Base-by-base conservation (phyloP, 2,888 invertebrate genomes). In the Parnassius glacialis region DNA sequence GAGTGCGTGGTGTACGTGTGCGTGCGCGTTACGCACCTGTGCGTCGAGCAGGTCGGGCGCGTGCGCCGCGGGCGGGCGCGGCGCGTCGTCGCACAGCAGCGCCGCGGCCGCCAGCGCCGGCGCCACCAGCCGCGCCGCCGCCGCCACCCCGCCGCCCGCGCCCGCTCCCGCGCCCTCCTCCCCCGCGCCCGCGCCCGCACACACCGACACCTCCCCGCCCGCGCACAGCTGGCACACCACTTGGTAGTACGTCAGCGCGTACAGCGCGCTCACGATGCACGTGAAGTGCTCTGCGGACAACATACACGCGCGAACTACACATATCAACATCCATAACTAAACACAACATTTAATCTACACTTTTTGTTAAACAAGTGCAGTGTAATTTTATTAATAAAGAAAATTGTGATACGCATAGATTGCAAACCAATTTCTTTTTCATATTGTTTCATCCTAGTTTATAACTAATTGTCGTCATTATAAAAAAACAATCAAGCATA, bases 171-270 rank as follows among this genome's bases (percentile, higher is more conserved):
- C 64, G 78, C 71, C 1, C 74, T 77, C 10, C 71, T 11, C 10
- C 43, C 2, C 10, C 65, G 57, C 44, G 61, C 66, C 42, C 67
- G 66, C 63, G 51, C 63, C 59, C 45, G 66, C 74, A 10, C 73
- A 80, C 44, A 93, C 86, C 64, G 92, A 90, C 41, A 95, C 95
- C 51, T 94, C 93, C 50, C 93, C 93, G 76, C 95, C 90, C 67
- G 95, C 95, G 61, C 95, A 94, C 67, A 97, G 92, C 85, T 96
- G 96, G 59, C 95, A 94, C 67, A 97, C 94, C 55, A 97, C 95
- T 93, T 98, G 98, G 84, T 98, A 95, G 90, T 97, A 97, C 65
- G 96, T 92, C 67, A 98, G 93, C 83, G 98, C 97, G 92, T 97
- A 98, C 68, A 98, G 93, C 68, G 96, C 95, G 81, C 96, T 95